These are phyloP conservation scores for Lasioglossum malachurum DNA, from an alignment of 2,888 invertebrate species.

Conservation along the genomic window DNA sequence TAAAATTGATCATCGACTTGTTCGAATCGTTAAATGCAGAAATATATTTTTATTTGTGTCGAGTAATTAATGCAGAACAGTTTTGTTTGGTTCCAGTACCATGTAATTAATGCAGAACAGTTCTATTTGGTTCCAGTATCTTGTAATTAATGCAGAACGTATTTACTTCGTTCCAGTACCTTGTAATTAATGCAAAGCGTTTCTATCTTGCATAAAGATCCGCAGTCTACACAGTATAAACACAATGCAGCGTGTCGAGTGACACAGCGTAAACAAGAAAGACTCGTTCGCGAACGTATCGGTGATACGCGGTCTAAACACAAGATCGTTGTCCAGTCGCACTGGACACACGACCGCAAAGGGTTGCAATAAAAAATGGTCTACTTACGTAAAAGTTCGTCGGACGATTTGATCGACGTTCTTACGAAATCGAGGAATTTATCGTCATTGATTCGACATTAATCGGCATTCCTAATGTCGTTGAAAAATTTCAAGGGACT, in stretches of 20 bases:
- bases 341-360: not conserved
- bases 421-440: not conserved
- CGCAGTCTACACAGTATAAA: not conserved
- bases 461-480: not conserved
- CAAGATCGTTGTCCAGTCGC: not conserved
- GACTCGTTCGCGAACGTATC: not conserved
- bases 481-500: not conserved
- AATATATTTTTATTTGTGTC: not conserved
- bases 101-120: not conserved
- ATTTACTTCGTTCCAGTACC: not conserved
- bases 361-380: not conserved
- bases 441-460: not conserved
- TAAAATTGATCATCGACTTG: not conserved
- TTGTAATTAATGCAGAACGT: not conserved
- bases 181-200: not conserved
- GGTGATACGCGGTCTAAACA: not conserved
- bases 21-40: not conserved
- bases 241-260: not conserved
- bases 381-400: not conserved
- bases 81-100: not conserved
- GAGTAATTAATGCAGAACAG: not conserved
- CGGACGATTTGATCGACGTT: not conserved
- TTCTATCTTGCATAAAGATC: conserved; percentile 1
- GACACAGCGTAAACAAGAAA: not conserved
- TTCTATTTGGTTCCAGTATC: not conserved